A percentile compares a stretch with the other conserved stretches of the same genome.
phyloP scores from a whole-genome alignment of 2,113 vertebrate genomes.

The Elgaria multicarinata region DNA sequence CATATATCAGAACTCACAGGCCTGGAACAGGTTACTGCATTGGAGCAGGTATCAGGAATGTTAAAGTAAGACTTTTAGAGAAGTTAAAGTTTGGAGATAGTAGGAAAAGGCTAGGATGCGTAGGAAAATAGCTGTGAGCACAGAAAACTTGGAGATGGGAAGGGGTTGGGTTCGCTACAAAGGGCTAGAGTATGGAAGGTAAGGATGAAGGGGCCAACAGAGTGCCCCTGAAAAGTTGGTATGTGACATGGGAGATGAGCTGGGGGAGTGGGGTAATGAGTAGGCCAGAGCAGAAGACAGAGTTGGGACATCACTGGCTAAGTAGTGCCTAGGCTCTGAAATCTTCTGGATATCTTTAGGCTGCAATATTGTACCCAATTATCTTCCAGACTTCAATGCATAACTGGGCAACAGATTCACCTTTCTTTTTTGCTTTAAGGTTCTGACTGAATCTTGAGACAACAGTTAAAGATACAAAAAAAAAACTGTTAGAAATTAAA shows the following conservation, averaged over 20 bases:
- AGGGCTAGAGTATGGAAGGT: neutral
- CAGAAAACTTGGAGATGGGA: no score
- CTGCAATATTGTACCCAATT: neutral
- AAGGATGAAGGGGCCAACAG: neutral
- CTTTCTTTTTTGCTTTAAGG: neutral
- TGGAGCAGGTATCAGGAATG: neutral
- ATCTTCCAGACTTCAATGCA: neutral
- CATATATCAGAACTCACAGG: neutral
- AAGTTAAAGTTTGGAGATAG: neutral
- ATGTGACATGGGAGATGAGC: neutral
- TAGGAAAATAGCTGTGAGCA: neutral
- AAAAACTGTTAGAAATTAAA: neutral
- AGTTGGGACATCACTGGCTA: neutral
- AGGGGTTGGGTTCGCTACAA: neutral
- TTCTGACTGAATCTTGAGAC: conserved; percentile 1
- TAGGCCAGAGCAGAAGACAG: neutral
- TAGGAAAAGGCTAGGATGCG: neutral
- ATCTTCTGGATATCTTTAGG: neutral
- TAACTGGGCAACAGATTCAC: neutral
- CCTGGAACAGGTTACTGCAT: neutral
- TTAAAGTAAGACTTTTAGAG: neutral
- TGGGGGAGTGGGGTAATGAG: neutral
- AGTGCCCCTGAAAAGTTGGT: neutral
- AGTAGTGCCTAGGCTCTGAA: neutral
- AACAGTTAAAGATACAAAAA: conserved; percentile 4